A percentile compares a stretch with the other conserved stretches of the same genome.
phyloP scores from a whole-genome alignment of 2,797 vertebrate species.

The Spinus pinus region DNA sequence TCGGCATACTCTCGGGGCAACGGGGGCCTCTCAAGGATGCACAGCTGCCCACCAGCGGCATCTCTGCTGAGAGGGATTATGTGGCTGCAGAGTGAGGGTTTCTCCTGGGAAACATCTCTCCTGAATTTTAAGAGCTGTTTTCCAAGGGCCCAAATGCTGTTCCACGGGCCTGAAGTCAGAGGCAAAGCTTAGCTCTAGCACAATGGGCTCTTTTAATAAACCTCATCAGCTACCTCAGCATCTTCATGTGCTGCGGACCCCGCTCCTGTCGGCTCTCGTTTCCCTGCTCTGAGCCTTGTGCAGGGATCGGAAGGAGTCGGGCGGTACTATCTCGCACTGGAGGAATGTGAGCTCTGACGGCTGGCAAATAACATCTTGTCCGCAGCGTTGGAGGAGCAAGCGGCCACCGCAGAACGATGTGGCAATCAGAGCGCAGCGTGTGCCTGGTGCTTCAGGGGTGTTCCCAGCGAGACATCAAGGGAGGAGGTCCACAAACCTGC shows the following conservation, averaged over 20 bases:
- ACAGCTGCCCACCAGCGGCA: rapidly evolving
- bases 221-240: not conserved
- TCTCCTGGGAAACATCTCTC: not conserved
- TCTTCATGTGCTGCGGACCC: not conserved
- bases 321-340: rapidly evolving
- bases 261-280: not conserved
- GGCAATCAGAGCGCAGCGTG: rapidly evolving
- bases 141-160: rapidly evolving
- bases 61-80: not conserved
- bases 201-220: not conserved
- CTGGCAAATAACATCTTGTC: not conserved
- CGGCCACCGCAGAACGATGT: not conserved
- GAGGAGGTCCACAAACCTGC: not conserved
- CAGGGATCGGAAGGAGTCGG: not conserved
- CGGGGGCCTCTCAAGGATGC: not conserved
- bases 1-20: rapidly evolving
- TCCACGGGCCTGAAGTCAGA: not conserved
- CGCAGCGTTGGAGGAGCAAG: rapidly evolving
- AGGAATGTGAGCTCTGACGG: rapidly evolving
- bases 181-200: not conserved
- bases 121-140: not conserved
- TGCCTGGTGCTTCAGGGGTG: not conserved
- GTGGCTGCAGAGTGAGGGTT: not conserved
- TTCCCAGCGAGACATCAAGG: not conserved
- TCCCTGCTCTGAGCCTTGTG: not conserved